A percentile compares a stretch with the other conserved stretches of the same genome.
phyloP scores from a whole-genome alignment of 2,888 invertebrate species.

The Globia sparganii region DNA sequence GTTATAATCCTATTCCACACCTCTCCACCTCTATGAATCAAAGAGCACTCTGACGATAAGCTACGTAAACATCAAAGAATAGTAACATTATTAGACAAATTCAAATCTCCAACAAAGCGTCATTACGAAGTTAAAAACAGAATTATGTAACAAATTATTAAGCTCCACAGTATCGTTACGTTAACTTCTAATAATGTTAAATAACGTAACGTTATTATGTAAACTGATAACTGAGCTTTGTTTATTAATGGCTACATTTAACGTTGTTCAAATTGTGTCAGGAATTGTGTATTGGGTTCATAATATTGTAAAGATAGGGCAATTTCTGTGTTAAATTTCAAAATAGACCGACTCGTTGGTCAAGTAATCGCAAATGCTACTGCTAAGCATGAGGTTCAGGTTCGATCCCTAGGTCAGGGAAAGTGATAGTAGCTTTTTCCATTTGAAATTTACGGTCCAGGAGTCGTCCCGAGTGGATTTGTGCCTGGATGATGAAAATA shows the following conservation, averaged over 20 bases:
- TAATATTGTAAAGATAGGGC: background rate
- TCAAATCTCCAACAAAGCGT: background rate
- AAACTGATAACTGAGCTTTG: slow-evolving; percentile 20
- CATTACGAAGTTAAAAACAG: slow-evolving; percentile 12
- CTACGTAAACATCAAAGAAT: background rate
- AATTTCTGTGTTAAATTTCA: slow-evolving; percentile 6
- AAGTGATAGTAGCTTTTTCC: background rate
- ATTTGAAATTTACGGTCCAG: background rate
- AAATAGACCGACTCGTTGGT: background rate
- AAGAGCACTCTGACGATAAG: background rate
- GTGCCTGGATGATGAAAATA: background rate
- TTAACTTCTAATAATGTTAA: slow-evolving; percentile 4
- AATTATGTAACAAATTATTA: slow-evolving; percentile 12
- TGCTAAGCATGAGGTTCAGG: background rate
- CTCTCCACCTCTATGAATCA: background rate
- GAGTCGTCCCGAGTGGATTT: no score
- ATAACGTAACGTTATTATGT: slow-evolving; percentile 17
- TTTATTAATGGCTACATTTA: slow-evolving; percentile 26
- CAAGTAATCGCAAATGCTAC: background rate
- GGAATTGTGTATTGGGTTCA: background rate
- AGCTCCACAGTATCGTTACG: background rate
- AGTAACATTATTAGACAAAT: background rate
- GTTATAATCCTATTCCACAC: background rate
- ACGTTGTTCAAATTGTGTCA: slow-evolving; percentile 1
- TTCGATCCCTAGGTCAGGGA: background rate